These are phyloP conservation scores for Gymnocypris eckloni DNA, from an alignment of 2,797 vertebrate genomes.

Conservation along the genomic window DNA sequence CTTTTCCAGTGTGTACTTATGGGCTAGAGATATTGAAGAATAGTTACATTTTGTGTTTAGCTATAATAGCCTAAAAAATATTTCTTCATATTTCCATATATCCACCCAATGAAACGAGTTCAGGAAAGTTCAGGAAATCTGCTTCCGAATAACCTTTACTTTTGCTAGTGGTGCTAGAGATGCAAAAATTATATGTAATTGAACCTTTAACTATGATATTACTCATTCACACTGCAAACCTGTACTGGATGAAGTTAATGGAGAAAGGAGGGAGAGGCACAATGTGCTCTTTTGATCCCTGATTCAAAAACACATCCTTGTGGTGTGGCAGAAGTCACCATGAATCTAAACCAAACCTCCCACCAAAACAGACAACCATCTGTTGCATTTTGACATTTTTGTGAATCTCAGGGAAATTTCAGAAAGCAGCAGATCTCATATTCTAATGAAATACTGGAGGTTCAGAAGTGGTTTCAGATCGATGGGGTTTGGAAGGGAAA, in stretches of 20 bases:
- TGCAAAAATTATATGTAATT: too few species aligned
- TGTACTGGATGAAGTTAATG: neutral
- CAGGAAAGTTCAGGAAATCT: too few species aligned
- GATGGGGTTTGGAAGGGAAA: conserved; percentile 66
- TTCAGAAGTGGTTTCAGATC: conserved; percentile 79
- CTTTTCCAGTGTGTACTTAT: too few species aligned
- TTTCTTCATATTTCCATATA: too few species aligned
- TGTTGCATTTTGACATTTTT: conserved; percentile 72
- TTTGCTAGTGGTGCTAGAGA: neutral
- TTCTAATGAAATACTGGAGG: conserved; percentile 70
- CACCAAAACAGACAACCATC: conserved; percentile 67
- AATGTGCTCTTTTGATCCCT: conserved; percentile 24
- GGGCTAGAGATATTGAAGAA: too few species aligned
- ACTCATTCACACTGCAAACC: neutral
- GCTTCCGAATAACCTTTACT: neutral
- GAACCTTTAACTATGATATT: neutral
- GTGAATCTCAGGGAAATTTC: conserved; percentile 70
- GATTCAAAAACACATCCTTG: conserved; percentile 46
- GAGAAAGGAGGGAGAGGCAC: neutral
- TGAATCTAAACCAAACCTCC: conserved; percentile 65
- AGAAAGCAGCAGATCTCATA: conserved; percentile 58
- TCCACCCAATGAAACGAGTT: too few species aligned
- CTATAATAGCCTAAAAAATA: too few species aligned
- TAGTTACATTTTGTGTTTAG: too few species aligned
- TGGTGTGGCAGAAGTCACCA: conserved; percentile 62